Percentiles rank a stretch among this genome's conserved stretches.
Evolutionary conservation across 2,888 invertebrate genomes (phyloP).

Genomic region (Agriopis marginaria): DNA sequence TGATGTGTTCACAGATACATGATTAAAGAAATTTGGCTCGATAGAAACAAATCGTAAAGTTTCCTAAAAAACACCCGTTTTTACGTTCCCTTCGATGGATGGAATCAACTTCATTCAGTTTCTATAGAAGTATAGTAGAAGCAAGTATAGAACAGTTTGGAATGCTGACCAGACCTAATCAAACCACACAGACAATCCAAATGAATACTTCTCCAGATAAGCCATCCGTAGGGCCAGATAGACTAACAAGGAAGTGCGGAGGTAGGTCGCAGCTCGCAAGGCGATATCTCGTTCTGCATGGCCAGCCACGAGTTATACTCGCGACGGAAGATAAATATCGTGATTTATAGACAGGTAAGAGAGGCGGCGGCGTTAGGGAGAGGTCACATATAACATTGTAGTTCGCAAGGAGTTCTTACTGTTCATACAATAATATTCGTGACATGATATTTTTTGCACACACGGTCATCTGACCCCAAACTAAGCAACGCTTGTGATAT

Average conservation of each 20-base stretch:
- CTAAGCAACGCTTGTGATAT: no score
- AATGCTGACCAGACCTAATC: not conserved
- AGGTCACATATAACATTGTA: not conserved
- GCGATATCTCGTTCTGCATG: constrained; percentile 56
- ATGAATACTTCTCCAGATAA: constrained; percentile 30
- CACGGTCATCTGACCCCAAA: no score
- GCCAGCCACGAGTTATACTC: constrained; percentile 38
- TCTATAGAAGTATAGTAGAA: no score
- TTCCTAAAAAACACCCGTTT: no score
- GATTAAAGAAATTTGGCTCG: no score
- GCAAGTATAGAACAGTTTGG: not conserved
- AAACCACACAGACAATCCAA: constrained; percentile 1
- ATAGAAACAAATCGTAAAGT: no score
- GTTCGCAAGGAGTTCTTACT: not conserved
- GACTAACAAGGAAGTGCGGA: constrained; percentile 48
- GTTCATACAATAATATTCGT: no score
- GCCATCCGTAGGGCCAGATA: constrained; percentile 38
- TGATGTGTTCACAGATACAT: no score
- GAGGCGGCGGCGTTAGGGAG: constrained; percentile 4
- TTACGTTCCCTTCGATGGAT: no score
- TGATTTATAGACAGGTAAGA: constrained; percentile 16
- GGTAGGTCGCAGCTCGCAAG: constrained; percentile 39
- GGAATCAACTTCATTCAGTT: no score
- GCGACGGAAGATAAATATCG: constrained; percentile 24
- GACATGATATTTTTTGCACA: no score